Base-by-base conservation (phyloP, 1,140 invertebrate species). In the Microplitis mediator region DNA sequence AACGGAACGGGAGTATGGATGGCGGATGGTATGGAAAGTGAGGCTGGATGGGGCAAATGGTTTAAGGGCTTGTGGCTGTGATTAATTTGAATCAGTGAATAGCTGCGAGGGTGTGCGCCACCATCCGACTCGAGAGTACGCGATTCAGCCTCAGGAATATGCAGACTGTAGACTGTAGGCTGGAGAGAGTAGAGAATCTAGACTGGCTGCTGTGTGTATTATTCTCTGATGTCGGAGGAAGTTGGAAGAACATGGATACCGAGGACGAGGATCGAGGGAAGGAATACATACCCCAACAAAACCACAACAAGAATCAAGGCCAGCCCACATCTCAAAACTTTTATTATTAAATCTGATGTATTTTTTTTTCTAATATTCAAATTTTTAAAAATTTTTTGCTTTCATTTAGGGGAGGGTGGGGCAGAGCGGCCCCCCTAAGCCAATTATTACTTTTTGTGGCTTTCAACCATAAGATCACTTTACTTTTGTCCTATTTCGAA, bases 31-130 rank as follows among this genome's bases (percentile, higher is more conserved):
- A 16, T 13, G 31, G 32, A 67, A n/a, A 36, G 39, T 45, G 39
- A 50, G 65, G 65, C 16, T 67, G 65, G 45, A 67, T 67, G 65
- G 65, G 65, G 65, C 65, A 67, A 67, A 67, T 67, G 65, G 16
- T 11, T 16, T 31, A 31, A 34, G 34, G 32, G 39, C 65, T 51
- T 31, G 31, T 75, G 78, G 83, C 77, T 81, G 85, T 87, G 85
- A 87, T 87, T 87, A 86, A 87, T 87, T 87, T 86, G 84, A 86
- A 84, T 85, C 81, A 82, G 81, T 83, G 84, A 87, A 86, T 85
- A 77, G 84, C 78, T 82, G 71, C 72, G 77, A 83, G 83, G 84
- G 84, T 86, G 82, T 82, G 78, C 78, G 74, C 81, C 80, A 80
- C 76, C 79, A 81, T 77, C 39, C 39, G 39, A 6, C 39, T 23